A percentile compares a stretch with the other conserved stretches of the same genome.
phyloP scores from a whole-genome alignment of 1,140 invertebrate genomes.

The Araneus ventricosus region DNA sequence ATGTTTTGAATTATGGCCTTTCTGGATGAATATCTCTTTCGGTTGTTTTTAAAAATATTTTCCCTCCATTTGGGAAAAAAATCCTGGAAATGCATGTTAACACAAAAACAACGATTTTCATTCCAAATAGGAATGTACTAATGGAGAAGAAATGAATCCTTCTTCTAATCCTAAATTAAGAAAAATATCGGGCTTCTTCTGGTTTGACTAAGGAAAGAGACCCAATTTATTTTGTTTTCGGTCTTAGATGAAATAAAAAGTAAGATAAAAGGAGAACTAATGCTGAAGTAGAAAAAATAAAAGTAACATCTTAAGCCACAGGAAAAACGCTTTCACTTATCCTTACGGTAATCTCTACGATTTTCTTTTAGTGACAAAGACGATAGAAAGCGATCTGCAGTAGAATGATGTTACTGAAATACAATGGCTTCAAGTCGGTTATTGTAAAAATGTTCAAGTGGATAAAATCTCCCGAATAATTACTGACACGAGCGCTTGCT shows the following conservation, averaged over 20 bases:
- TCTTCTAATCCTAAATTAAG: background rate
- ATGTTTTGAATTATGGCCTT: no score
- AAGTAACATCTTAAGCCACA: constrained; percentile 39
- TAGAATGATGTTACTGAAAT: background rate
- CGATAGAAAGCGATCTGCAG: constrained; percentile 5
- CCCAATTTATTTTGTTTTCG: constrained; percentile 13
- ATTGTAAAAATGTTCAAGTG: background rate
- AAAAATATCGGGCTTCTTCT: background rate
- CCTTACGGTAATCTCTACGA: constrained; percentile 22
- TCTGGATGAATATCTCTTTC: no score
- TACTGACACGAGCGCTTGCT: background rate
- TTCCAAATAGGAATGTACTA: background rate
- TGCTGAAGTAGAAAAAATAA: constrained; percentile 21
- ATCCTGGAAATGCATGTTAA: no score
- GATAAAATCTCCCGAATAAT: background rate
- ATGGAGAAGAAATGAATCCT: background rate
- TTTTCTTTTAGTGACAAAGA: constrained; percentile 41
- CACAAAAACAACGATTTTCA: background rate
- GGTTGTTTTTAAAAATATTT: no score
- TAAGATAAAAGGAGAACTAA: background rate
- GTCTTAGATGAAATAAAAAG: constrained; percentile 20
- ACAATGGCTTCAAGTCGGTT: background rate
- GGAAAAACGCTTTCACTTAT: constrained; percentile 41
- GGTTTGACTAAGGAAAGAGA: background rate
- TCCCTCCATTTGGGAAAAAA: no score